Conservation (phyloP, 2,113 vertebrate genomes). For the Prunella fulvescens region DNA sequence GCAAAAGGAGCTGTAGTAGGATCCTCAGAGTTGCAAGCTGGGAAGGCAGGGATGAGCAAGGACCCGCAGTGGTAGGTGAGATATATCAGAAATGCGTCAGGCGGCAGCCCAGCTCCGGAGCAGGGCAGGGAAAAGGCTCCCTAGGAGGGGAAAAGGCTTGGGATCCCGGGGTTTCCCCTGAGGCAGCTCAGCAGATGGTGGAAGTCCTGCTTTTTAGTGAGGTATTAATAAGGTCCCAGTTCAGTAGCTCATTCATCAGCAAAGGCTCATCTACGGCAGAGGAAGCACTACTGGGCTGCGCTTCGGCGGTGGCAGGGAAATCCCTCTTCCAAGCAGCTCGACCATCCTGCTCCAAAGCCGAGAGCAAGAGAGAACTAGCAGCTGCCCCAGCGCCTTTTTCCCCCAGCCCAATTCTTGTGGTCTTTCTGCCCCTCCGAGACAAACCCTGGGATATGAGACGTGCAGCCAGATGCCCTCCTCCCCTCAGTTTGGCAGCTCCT, state of each 20-base stretch:
- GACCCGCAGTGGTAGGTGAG: background rate
- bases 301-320: accelerated
- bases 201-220: background rate
- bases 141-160: background rate
- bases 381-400: background rate
- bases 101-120: background rate
- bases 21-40: background rate
- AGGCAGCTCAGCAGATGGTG: background rate
- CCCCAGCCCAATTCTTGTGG: background rate
- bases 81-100: background rate
- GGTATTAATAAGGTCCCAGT: background rate
- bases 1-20: background rate
- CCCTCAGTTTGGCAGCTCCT: background rate
- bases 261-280: background rate
- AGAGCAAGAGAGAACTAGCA: background rate
- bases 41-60: background rate
- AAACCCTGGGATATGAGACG: background rate
- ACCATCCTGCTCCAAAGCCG: background rate
- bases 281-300: too few species aligned
- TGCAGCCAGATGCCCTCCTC: background rate
- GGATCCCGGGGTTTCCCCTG: background rate
- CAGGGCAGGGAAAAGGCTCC: background rate
- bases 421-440: background rate
- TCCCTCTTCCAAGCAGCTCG: background rate
- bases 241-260: background rate